Base-by-base conservation (phyloP, 2,113 vertebrate species). In the Bucco capensis region DNA sequence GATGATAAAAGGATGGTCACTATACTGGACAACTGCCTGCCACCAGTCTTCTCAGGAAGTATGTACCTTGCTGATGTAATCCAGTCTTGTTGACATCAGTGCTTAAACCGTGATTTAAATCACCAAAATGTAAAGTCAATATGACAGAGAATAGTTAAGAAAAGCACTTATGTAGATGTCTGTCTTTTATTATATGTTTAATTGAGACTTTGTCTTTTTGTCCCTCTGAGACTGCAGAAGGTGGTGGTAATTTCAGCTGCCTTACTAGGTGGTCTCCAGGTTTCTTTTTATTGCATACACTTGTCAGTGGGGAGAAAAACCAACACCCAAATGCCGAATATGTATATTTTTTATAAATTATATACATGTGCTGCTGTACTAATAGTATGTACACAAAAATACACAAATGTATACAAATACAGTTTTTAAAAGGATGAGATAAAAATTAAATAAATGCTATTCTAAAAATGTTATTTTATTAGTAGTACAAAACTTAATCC, bases 11-110 rank as follows among this genome's bases (percentile, higher is more conserved):
- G 25, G 23, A 28, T 75, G 35, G 18, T 67, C 0, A 1, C 71
- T 78, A 38, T 33, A 47, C 27, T 46, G 21, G 25, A 19, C 33
- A 65, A 5, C 17, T 84, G 33, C n/a, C 23, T 49, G 47, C 40
- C 10, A 53, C 14, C 19, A 25, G 31, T 33, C 66, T 57, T 89
- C 28, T 75, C 40, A 37, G 81, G 50, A 51, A 12, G 12, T 40
- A 22, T 0, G 0, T 65, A 16, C 27, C 50, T 89, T 83, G 50
- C 53, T 0, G 0, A 8, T 54, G 4, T 74, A 62, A 49, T 81
- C 27, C 6, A 27, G 25, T 75, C 54, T 50, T 85, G 31, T 37
- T 81, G 65, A 31, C n/a, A 47, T 78, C 22, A 40, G 10, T 83
- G 23, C 16, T 90, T 86, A 76, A 82, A 61, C 19, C 5, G 4